These are phyloP conservation scores for Astropecten irregularis DNA, from an alignment of 53 echinoderm and acorn worm genomes.

Conservation along the genomic window DNA sequence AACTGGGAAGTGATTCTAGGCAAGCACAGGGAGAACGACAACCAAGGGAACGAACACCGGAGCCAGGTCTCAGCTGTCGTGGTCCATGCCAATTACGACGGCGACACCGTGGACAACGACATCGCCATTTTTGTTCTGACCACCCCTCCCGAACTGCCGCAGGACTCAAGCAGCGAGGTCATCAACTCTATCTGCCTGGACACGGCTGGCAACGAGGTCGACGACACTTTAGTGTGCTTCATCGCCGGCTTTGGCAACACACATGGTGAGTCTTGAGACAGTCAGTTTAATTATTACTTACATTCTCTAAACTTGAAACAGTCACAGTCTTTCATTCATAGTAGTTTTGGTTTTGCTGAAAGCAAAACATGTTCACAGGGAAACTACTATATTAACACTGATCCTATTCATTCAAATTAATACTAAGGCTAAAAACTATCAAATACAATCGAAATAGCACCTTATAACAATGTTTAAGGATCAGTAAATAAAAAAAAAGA, in stretches of 20 bases:
- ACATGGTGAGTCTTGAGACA: not conserved
- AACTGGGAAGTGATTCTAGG: slow-evolving; percentile 40
- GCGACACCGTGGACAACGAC: slow-evolving; percentile 24
- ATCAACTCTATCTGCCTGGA: slow-evolving; percentile 38
- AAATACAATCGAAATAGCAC: too few relatives aligned
- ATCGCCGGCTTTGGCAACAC: slow-evolving; percentile 18
- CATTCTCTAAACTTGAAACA: not conserved
- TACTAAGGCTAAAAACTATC: too few relatives aligned
- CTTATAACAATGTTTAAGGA: too few relatives aligned
- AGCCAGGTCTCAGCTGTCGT: slow-evolving; percentile 11
- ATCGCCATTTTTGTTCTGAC: slow-evolving; percentile 44
- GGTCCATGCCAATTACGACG: slow-evolving; percentile 36
- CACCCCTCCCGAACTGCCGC: not conserved
- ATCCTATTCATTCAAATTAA: too few relatives aligned
- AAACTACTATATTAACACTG: too few relatives aligned
- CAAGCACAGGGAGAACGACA: slow-evolving; percentile 5
- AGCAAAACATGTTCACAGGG: too few relatives aligned
- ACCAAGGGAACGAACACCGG: not conserved
- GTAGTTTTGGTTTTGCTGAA: not conserved
- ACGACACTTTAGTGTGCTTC: slow-evolving; percentile 7
- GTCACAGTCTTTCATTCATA: not conserved
- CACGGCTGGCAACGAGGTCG: not conserved
- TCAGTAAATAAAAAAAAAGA: too few relatives aligned
- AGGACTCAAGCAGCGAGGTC: not conserved
- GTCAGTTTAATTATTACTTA: too few relatives aligned